phyloP scores from a whole-genome alignment of 2,797 vertebrate species.

The Stomatorhinus walkeri region DNA sequence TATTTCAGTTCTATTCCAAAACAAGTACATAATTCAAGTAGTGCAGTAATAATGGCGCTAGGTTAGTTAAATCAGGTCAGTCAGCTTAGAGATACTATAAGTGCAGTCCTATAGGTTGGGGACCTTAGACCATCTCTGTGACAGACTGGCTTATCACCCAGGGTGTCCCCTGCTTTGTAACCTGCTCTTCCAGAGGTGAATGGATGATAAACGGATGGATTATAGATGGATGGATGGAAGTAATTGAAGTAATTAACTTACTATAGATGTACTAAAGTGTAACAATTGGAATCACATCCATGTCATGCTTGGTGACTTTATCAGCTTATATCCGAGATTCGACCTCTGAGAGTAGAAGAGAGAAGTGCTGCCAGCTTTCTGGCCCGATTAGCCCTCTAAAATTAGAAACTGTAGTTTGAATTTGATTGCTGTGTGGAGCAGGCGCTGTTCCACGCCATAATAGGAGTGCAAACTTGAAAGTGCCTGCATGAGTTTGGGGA shows the following conservation, averaged over 20 bases:
- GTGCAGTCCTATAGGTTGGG: not conserved
- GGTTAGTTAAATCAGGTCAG: not conserved
- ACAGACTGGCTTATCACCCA: not conserved
- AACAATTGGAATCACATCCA: not conserved
- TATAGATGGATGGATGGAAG: not conserved
- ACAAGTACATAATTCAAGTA: not conserved
- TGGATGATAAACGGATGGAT: not conserved
- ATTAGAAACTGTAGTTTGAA: not conserved
- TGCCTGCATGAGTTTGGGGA: not conserved
- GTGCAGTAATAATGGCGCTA: not conserved
- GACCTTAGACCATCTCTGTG: not conserved
- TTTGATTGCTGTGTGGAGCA: not conserved
- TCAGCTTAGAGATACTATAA: not conserved
- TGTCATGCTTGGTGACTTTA: not conserved
- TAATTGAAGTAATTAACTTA: not conserved
- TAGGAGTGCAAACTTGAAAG: not conserved
- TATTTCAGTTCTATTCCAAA: not conserved
- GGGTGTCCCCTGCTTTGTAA: not conserved
- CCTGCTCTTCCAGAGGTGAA: not conserved
- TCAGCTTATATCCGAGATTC: conserved; percentile 1
- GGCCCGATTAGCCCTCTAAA: not conserved
- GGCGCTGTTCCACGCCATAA: not conserved
- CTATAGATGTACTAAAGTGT: not conserved
- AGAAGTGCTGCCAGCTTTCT: not conserved
- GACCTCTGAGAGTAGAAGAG: not conserved